phyloP scores from a whole-genome alignment of 2,888 invertebrate genomes.

The Clistopyga incitator region DNA sequence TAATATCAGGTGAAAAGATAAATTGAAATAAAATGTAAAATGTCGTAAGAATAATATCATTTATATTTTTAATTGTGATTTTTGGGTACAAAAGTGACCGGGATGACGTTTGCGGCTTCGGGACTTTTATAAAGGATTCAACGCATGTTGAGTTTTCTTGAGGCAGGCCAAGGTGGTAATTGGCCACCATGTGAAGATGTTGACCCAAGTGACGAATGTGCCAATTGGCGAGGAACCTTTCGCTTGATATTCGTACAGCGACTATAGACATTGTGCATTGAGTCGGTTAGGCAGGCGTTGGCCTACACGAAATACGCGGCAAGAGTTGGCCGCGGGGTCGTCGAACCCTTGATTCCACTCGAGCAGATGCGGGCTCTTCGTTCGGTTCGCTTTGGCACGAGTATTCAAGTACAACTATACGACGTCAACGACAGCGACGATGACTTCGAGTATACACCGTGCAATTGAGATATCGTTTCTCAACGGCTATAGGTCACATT shows the following conservation, averaged over 20 bases:
- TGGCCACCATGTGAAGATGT: constrained; percentile 43
- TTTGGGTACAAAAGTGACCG: neutral
- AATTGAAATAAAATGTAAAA: too few relatives aligned
- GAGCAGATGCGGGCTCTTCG: constrained; percentile 65
- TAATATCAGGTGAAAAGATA: too few relatives aligned
- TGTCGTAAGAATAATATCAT: neutral
- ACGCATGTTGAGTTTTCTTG: neutral
- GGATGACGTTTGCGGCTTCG: neutral
- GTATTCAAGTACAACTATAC: constrained; percentile 51
- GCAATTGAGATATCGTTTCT: constrained; percentile 66
- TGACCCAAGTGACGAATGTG: constrained; percentile 57
- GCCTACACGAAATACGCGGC: constrained; percentile 68
- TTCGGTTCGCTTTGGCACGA: constrained; percentile 55
- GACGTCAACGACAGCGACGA: constrained; percentile 27
- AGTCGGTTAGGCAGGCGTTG: constrained; percentile 61
- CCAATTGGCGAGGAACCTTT: constrained; percentile 62
- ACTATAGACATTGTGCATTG: neutral
- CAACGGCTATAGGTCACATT: constrained; percentile 56
- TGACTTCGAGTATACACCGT: constrained; percentile 10
- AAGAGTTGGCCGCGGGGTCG: constrained; percentile 54
- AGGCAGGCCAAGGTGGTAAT: neutral
- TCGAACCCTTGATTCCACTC: constrained; percentile 66
- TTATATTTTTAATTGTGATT: too few relatives aligned
- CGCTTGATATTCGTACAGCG: constrained; percentile 35
- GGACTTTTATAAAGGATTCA: neutral